Conservation (phyloP, 2,113 vertebrate species). For the Apteryx owenii region DNA sequence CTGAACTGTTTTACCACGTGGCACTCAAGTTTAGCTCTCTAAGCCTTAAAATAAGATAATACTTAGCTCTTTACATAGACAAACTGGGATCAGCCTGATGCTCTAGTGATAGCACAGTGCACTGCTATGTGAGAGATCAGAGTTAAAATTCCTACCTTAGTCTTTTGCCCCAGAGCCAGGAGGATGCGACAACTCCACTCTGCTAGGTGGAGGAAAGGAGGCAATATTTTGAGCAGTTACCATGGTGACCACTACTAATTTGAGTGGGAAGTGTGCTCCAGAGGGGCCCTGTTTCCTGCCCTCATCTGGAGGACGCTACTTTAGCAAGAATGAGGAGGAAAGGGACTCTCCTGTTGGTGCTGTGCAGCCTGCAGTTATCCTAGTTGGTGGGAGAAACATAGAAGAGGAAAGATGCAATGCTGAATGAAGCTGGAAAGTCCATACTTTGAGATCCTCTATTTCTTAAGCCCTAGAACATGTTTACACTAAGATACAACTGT, state of each 20-base stretch:
- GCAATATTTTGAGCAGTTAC: constrained; percentile 64
- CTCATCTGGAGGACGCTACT: constrained; percentile 48
- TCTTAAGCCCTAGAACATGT: constrained; percentile 43
- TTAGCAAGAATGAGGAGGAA: constrained; percentile 60
- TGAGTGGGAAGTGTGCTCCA: constrained; percentile 60
- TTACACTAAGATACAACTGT: constrained; percentile 26
- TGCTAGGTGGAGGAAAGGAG: constrained; percentile 66
- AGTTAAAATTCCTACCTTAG: constrained; percentile 54
- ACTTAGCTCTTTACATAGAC: neutral
- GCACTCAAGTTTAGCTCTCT: neutral
- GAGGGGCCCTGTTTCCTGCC: constrained; percentile 50
- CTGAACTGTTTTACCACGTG: neutral
- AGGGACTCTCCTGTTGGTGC: constrained; percentile 49
- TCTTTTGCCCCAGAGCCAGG: constrained; percentile 65
- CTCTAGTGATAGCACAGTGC: constrained; percentile 3
- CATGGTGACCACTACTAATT: constrained; percentile 52
- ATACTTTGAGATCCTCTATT: constrained; percentile 30
- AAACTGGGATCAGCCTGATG: neutral
- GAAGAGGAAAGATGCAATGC: constrained; percentile 52
- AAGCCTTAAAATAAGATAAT: neutral
- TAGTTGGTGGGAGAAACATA: constrained; percentile 42
- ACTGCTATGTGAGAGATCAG: constrained; percentile 42
- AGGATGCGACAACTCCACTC: constrained; percentile 58
- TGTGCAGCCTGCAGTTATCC: constrained; percentile 54
- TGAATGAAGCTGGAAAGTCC: constrained; percentile 39